Conservation (phyloP, 2,113 vertebrate species). For the Piaya cayana region DNA sequence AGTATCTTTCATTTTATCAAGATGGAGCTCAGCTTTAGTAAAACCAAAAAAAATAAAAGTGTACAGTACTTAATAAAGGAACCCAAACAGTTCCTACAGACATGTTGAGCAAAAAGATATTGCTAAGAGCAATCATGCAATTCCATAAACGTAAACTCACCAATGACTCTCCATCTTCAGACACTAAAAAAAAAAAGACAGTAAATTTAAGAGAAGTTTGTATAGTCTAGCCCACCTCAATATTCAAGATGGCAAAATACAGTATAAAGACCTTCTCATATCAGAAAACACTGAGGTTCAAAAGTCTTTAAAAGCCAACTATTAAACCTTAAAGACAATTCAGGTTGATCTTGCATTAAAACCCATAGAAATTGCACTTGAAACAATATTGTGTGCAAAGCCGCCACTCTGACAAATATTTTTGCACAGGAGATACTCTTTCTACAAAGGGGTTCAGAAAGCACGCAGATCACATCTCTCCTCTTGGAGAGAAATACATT, state of each 20-base stretch:
- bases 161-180: constrained; percentile 88
- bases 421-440: background rate
- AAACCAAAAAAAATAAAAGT: background rate
- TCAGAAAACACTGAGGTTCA: background rate
- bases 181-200: constrained; percentile 72
- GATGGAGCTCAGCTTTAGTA: background rate
- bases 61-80: background rate
- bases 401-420: background rate
- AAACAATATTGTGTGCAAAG: background rate
- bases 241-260: background rate
- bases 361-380: background rate
- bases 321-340: background rate
- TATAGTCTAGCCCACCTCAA: background rate
- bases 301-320: background rate
- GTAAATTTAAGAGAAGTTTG: background rate
- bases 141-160: constrained; percentile 76
- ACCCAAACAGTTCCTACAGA: accelerated
- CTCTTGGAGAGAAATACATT: background rate
- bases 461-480: background rate
- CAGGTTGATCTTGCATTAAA: background rate
- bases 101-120: background rate
- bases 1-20: background rate
- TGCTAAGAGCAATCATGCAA: background rate
- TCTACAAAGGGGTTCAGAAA: background rate
- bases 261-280: background rate